Evolutionary conservation across 2,113 vertebrate genomes (phyloP).

Genomic region (Prietella phreatophila): DNA sequence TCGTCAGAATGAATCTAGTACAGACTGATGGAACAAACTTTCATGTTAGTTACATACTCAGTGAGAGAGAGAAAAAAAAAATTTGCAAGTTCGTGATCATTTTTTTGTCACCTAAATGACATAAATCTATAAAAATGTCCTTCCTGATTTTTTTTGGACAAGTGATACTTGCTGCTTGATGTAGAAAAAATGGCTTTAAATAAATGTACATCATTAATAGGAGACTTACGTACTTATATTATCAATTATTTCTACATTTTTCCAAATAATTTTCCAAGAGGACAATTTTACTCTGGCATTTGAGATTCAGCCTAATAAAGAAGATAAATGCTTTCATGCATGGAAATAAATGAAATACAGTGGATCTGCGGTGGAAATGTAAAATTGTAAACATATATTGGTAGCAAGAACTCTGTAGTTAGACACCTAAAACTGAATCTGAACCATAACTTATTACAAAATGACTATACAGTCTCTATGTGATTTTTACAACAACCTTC

Average conservation of each 20-base stretch:
- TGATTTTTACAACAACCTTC: neutral
- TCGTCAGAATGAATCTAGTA: neutral
- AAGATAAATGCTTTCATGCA: neutral
- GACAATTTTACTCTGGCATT: neutral
- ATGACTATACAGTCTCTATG: neutral
- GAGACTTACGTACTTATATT: neutral
- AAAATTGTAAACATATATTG: neutral
- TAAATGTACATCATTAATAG: neutral
- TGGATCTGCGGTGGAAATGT: neutral
- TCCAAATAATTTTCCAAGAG: neutral
- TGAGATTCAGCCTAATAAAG: neutral
- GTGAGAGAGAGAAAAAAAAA: neutral
- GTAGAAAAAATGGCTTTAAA: neutral
- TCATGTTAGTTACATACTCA: neutral
- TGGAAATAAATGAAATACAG: neutral
- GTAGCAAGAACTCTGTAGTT: neutral
- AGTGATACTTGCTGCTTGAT: neutral
- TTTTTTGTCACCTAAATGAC: neutral
- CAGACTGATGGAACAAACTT: neutral
- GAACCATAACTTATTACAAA: neutral
- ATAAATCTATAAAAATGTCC: neutral
- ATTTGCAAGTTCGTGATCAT: neutral
- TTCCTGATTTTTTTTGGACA: neutral
- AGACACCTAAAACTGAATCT: neutral
- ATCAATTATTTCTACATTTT: neutral